These are phyloP conservation scores for Petrophora chlorosata DNA, from an alignment of 2,888 invertebrate genomes.

Conservation along the genomic window DNA sequence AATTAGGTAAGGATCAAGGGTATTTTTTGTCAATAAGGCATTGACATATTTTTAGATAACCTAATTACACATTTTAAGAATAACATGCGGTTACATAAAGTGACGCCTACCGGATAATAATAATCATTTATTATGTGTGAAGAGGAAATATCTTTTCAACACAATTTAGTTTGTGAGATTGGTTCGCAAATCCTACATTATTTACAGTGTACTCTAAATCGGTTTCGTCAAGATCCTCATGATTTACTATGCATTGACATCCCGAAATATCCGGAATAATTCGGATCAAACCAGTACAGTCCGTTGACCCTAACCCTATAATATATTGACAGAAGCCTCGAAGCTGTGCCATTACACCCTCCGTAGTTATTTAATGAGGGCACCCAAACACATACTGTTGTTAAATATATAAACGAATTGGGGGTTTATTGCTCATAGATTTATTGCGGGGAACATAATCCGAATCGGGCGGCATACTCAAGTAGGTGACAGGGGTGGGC, in stretches of 20 bases:
- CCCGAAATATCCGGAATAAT: no score
- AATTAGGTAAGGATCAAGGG: no score
- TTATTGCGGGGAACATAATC: constrained; percentile 60
- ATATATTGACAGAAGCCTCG: constrained; percentile 31
- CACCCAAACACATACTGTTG: constrained; percentile 42
- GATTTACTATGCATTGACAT: constrained; percentile 21
- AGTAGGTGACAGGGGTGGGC: constrained; percentile 12
- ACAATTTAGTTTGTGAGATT: no score
- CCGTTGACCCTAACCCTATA: constrained; percentile 35
- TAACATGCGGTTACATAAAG: no score
- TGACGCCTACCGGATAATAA: no score
- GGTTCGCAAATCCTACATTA: not conserved
- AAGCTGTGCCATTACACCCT: constrained; percentile 38
- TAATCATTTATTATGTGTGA: no score
- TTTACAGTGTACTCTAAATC: not conserved
- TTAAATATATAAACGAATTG: constrained; percentile 51
- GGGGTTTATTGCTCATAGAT: constrained; percentile 52
- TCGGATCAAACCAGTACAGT: constrained; percentile 33
- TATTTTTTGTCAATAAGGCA: no score
- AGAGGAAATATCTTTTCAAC: no score
- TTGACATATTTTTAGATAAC: no score
- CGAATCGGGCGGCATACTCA: constrained; percentile 50
- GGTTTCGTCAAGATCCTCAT: not conserved
- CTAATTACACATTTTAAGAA: no score
- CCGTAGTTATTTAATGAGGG: constrained; percentile 42